Percentiles rank a stretch among this genome's conserved stretches.
phyloP scores from a whole-genome alignment of 2,113 vertebrate genomes.

The Telmatochromis sp. region DNA sequence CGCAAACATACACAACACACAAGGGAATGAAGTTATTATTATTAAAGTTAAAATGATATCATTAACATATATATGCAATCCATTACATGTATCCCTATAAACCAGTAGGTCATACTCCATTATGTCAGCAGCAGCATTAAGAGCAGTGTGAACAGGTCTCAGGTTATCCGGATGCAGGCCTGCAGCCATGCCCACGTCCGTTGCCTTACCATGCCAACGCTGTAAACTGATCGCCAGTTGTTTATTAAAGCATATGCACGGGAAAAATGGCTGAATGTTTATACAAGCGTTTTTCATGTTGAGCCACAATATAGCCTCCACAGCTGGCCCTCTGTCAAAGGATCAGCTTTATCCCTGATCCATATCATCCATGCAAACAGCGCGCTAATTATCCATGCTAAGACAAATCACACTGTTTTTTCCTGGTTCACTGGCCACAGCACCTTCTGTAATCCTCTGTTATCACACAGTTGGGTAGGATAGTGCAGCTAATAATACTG shows the following conservation, averaged over 20 bases:
- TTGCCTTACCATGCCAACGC: background rate
- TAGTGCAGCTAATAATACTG: constrained; percentile 53
- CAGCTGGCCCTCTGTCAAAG: constrained; percentile 20
- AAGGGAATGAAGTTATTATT: background rate
- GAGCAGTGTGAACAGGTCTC: background rate
- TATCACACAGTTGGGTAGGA: constrained; percentile 49
- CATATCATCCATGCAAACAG: constrained; percentile 37
- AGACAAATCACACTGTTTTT: constrained; percentile 33
- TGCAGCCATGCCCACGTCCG: background rate
- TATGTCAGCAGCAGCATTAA: background rate
- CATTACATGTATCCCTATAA: background rate
- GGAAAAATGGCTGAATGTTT: background rate
- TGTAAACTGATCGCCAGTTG: background rate
- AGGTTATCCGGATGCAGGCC: background rate
- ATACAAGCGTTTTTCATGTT: background rate
- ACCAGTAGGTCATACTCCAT: background rate
- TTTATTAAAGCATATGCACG: background rate
- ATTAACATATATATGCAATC: background rate
- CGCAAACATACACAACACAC: background rate
- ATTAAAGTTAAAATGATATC: background rate
- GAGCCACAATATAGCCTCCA: background rate
- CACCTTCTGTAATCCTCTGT: constrained; percentile 52
- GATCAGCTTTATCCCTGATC: constrained; percentile 27
- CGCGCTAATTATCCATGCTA: constrained; percentile 45
- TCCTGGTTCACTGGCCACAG: constrained; percentile 42